Evolutionary conservation across 2,113 vertebrate genomes (phyloP).

Genomic region (Leptocoma aspasia): DNA sequence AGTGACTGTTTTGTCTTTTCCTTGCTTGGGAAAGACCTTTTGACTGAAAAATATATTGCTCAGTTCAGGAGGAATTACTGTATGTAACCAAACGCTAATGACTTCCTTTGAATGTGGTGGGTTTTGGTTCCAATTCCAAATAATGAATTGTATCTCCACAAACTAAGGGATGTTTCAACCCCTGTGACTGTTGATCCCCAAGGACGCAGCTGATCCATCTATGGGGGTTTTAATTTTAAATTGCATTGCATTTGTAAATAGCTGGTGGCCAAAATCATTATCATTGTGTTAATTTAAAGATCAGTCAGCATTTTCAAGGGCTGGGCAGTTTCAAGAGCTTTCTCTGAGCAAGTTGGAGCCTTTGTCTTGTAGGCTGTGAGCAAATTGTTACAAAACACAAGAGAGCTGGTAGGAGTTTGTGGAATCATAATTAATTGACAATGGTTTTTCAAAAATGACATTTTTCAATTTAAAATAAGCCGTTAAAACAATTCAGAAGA

Average conservation of each 20-base stretch:
- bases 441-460: conserved; percentile 14
- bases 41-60: background rate
- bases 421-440: conserved; percentile 57
- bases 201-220: background rate
- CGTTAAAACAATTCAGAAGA: conserved; percentile 50
- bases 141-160: background rate
- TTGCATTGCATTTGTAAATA: conserved; percentile 30
- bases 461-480: conserved; percentile 50
- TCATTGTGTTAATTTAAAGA: conserved; percentile 39
- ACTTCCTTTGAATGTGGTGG: background rate
- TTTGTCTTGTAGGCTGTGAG: conserved; percentile 31
- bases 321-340: conserved; percentile 34
- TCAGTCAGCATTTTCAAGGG: conserved; percentile 26
- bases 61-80: background rate
- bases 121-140: background rate
- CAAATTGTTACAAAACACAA: conserved; percentile 50
- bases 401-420: conserved; percentile 34
- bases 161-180: background rate
- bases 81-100: background rate
- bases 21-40: background rate
- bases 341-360: conserved; percentile 21
- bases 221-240: background rate
- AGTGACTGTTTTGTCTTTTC: background rate
- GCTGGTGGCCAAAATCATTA: conserved; percentile 30
- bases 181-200: background rate